Evolutionary conservation across 2,888 invertebrate species (phyloP), one percentile per base, ranked within the genome.

Genomic region (Eledona agricola): DNA sequence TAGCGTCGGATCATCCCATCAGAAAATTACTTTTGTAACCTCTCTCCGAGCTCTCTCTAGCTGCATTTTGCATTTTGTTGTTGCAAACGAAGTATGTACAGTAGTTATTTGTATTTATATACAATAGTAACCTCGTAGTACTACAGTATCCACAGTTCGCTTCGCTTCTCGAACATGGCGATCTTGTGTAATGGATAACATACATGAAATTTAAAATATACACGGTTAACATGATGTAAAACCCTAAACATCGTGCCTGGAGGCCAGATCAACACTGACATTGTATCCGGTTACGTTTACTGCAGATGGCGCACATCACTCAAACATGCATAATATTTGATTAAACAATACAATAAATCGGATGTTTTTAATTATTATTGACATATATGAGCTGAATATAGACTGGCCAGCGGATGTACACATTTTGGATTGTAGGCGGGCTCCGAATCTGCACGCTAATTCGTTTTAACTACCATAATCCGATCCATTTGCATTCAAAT

Each of bases 251-350:
- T 60, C 55, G 61, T 57, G 46, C 64, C 67, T 64, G 57, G 58
- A 57, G 64, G 69, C 58, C 62, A 66, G 64, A 68, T 67, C 67
- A 70, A 66, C 64, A 67, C 71, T 71, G 69, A 71, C 69, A 67
- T 62, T 69, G 62, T 64, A 68, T 68, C 68, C 66, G 63, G 66
- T 63, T 62, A 62, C 60, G 63, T 65, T 60, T 58, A 61, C 60
- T 63, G 66, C 69, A 67, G 61, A 67, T 68, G 66, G 66, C 66
- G 65, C 60, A 55, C 59, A 60, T 66, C 63, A 64, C 63, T 55
- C 51, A 55, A 62, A 58, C 57, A 54, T 52, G 50, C 57, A 59
- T 59, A 63, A 58, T 61, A 60, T 62, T 59, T 60, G 60, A 64
- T 58, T 60, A 65, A 61, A 65, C 65, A 66, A 64, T 64, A 61